A percentile compares a stretch with the other conserved stretches of the same genome.
phyloP scores from a whole-genome alignment of 2,797 vertebrate genomes.

The Myotis pilosus region DNA sequence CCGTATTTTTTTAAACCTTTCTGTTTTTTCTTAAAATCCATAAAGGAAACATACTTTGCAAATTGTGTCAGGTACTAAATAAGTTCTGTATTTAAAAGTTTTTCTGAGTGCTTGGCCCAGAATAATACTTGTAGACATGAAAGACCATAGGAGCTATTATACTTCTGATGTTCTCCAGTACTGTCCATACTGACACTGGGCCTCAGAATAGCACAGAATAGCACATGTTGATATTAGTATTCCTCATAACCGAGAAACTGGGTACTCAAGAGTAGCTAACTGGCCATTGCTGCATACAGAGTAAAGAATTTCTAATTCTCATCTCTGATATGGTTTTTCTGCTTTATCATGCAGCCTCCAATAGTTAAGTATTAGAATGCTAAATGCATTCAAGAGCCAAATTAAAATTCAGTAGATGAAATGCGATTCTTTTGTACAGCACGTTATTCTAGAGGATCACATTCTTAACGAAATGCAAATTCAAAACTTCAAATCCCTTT shows the following conservation, averaged over 20 bases:
- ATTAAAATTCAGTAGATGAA: slow-evolving; percentile 56
- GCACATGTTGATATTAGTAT: neutral
- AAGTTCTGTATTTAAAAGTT: neutral
- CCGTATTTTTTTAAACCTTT: neutral
- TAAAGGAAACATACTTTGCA: neutral
- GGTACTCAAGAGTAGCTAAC: neutral
- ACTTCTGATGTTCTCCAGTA: neutral
- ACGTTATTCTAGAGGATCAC: slow-evolving; percentile 65
- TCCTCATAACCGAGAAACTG: neutral
- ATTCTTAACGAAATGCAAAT: slow-evolving; percentile 67
- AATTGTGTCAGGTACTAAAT: neutral
- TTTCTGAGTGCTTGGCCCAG: neutral
- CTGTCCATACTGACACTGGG: neutral
- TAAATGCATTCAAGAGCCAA: slow-evolving; percentile 46
- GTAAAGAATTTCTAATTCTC: slow-evolving; percentile 21
- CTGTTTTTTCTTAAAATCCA: neutral
- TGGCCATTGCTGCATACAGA: neutral
- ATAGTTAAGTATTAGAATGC: slow-evolving; percentile 49
- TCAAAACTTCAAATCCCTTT: slow-evolving; percentile 61
- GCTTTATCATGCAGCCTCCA: neutral
- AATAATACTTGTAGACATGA: neutral
- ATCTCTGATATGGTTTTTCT: neutral
- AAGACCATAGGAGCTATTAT: neutral
- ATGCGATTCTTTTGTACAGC: slow-evolving; percentile 55
- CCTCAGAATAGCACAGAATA: neutral